Evolutionary conservation across 1,140 invertebrate species (phyloP), one percentile per base, ranked within the genome.

Genomic region (Tetramorium parvispinum): DNA sequence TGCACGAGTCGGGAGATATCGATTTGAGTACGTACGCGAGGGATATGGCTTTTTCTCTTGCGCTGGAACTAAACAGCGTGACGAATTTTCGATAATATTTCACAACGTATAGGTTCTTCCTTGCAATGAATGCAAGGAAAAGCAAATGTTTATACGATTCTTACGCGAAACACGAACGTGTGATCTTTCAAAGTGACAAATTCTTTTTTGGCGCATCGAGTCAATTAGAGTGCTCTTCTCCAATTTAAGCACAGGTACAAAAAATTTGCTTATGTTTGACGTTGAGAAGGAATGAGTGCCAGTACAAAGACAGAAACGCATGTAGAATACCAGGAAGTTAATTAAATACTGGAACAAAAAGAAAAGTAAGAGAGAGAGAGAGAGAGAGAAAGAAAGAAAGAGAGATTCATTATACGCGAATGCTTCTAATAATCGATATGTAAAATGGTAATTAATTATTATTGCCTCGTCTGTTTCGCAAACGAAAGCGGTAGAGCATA

Each of bases 91-190:
- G 70, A 87, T 57, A 46, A 37, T 43, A 82, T 18, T 59, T 77
- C 8, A 57, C 46, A 53, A 71, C 73, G 57, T 63, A 61, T 76
- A 59, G 77, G 71, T 88, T 77, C 55, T 53, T 51, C 32, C 43
- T 13, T 24, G 77, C 51, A 13, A 37, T 18, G 3, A 81, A 70
- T 8, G 10, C 46, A 11, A 32, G 24, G 46, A 70, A 85, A 37
- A 53, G 37, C 71, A 63, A 71, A 88, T 83, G 61, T 88, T 88
- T 88, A 85, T 61, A 81, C 43, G 63, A 11, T 59, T 59, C 63
- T n/a, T 70, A 68, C 2, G 70, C 61, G 46, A 88, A 88, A 78
- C 53, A 46, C 55, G 43, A 49, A 40, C 18, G 18, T 18, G 10
- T 51, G 16, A 11, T 13, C 43, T 37, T 82, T 24, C 43, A 68